Evolutionary conservation across 2,888 invertebrate genomes (phyloP), one percentile per base, ranked within the genome.

Genomic region (Cryptocheilus praepositus): DNA sequence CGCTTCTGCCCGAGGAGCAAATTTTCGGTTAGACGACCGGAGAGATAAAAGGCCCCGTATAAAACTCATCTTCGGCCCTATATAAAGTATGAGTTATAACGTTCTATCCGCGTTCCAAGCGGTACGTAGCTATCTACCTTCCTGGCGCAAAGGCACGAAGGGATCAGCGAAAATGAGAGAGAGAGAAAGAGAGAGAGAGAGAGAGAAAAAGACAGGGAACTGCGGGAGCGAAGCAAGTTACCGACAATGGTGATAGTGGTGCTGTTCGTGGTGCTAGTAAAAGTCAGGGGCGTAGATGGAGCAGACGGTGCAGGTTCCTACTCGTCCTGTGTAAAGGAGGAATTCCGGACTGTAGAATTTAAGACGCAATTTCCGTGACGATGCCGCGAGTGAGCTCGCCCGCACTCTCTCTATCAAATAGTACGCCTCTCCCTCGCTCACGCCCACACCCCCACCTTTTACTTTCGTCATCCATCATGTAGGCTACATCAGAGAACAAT

Each of bases 341-440:
- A 79, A 80, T 77, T 74, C 79, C 74, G 68, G 71, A 67, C 71
- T 67, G 67, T 65, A 73, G 72, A 76, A 82, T 82, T 83, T 83
- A 83, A 83, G 83, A 80, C 70, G 82, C 78, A 82, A 84, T 84
- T 84, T 83, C 77, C 80, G 66, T 67, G 76, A 79, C 77, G 80
- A 76, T 70, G 76, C 74, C 79, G 71, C 69, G 73, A 36, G 11
- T 36, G 1, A 36, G 36, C 7, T 36, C 36, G 36, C 36, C 3
- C 36, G 11, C 8, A 1, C 8, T 7, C 36, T 7, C 36, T 7
- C 36, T 36, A n/a, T n/a, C n/a, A n/a, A n/a, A n/a, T n/a, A n/a
- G n/a, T n/a, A n/a, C n/a, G n/a, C n/a, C 36, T 1, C 36, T 7
- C 13, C 11, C 36, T 11, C 13, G 4, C 11, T 11, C 36, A 28